phyloP scores from a whole-genome alignment of 2,113 vertebrate genomes.

The Plotosus lineatus region DNA sequence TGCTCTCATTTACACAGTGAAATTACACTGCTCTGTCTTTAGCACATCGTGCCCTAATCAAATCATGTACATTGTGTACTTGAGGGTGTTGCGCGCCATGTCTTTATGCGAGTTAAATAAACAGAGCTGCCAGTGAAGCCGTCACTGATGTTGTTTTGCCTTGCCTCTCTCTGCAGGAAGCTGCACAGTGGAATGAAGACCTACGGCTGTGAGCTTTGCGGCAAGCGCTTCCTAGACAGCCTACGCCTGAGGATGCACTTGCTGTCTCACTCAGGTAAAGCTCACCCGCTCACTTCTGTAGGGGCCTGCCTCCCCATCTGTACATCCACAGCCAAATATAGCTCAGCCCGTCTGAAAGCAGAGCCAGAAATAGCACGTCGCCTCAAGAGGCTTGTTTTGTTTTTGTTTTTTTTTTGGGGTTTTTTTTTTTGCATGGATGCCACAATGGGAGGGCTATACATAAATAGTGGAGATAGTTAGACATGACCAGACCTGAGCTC shows the following conservation, averaged over 20 bases:
- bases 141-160: conserved; percentile 51
- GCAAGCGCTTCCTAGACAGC: conserved; percentile 97
- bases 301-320: conserved; percentile 27
- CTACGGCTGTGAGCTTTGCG: conserved; percentile 94
- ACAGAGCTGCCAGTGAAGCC: conserved; percentile 29
- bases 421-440: conserved; percentile 7
- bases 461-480: conserved; percentile 18
- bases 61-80: conserved; percentile 39
- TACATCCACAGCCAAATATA: conserved; percentile 39
- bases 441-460: conserved; percentile 13
- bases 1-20: conserved; percentile 29
- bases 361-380: conserved; percentile 14
- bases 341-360: conserved; percentile 31
- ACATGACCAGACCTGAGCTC: not conserved
- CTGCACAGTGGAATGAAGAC: conserved; percentile 99
- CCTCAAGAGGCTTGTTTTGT: conserved; percentile 16
- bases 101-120: conserved; percentile 47
- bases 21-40: conserved; percentile 42
- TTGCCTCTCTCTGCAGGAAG: conserved; percentile 79
- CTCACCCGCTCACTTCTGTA: conserved; percentile 26
- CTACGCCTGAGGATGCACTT: conserved; percentile 98
- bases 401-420: too few species aligned
- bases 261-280: conserved; percentile 95
- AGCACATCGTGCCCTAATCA: conserved; percentile 30
- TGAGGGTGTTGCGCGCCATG: not conserved